Evolutionary conservation across 2,888 invertebrate genomes (phyloP).

Genomic region (Crossocerus cetratus): DNA sequence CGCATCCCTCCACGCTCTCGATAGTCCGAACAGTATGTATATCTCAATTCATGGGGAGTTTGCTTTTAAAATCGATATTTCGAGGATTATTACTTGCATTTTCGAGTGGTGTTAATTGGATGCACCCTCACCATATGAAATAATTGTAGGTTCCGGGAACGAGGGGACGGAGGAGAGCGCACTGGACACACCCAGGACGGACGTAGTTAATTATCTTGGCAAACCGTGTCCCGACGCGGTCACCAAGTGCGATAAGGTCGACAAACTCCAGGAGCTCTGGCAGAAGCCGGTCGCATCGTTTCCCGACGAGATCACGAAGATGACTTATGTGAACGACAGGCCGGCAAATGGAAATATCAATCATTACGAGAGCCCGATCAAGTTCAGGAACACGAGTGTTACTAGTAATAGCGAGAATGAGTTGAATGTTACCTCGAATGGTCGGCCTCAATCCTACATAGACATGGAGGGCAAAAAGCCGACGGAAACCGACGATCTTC

Average conservation of each 20-base stretch:
- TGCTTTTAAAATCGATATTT: too few species aligned
- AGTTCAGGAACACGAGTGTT: conserved; percentile 64
- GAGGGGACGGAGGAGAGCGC: conserved; percentile 47
- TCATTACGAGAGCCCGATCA: conserved; percentile 68
- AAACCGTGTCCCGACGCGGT: conserved; percentile 68
- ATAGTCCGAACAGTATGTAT: conserved; percentile 67
- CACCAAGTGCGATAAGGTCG: conserved; percentile 71
- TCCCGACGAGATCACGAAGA: conserved; percentile 53
- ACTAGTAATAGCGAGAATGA: conserved; percentile 71
- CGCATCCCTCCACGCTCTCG: conserved; percentile 68
- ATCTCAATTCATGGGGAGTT: too few species aligned
- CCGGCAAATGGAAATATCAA: conserved; percentile 40
- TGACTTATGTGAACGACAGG: conserved; percentile 69
- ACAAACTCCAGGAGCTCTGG: conserved; percentile 72
- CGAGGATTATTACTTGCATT: too few species aligned
- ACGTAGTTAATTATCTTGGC: conserved; percentile 72
- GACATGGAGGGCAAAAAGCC: conserved; percentile 71
- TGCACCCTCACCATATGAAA: not conserved
- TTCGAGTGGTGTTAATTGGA: not conserved
- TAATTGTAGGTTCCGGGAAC: conserved; percentile 34
- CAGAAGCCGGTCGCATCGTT: conserved; percentile 65
- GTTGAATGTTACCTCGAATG: conserved; percentile 58
- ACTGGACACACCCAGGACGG: conserved; percentile 56
- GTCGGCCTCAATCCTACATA: conserved; percentile 71
- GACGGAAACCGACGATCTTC: conserved; percentile 60